These are phyloP conservation scores for Pantherophis guttatus DNA, from an alignment of 2,113 vertebrate genomes.

Conservation along the genomic window DNA sequence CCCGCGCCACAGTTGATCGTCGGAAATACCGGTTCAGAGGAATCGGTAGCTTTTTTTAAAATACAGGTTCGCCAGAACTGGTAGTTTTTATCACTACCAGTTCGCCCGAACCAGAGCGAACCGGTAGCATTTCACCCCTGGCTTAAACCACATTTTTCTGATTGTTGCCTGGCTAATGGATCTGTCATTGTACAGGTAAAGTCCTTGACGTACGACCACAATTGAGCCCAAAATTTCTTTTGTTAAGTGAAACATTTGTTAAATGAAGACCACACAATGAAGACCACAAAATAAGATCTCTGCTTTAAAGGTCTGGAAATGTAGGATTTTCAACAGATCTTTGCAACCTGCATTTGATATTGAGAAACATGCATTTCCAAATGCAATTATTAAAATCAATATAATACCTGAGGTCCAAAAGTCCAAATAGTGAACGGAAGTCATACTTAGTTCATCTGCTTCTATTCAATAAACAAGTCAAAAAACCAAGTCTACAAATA, in stretches of 20 bases:
- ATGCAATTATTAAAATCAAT: conserved; percentile 1
- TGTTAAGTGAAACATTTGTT: too few relatives aligned
- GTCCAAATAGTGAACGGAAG: not conserved
- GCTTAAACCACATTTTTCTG: too few relatives aligned
- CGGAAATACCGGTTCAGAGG: too few relatives aligned
- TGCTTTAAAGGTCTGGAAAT: conserved; percentile 36
- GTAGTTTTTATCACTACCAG: too few relatives aligned
- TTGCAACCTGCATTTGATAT: conserved; percentile 35
- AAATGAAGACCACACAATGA: not conserved
- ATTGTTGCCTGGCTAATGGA: not conserved
- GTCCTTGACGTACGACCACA: too few relatives aligned
- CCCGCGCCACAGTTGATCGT: too few relatives aligned
- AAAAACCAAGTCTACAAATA: not conserved
- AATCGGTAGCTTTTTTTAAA: too few relatives aligned
- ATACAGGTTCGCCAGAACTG: too few relatives aligned
- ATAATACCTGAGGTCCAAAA: not conserved
- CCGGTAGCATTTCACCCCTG: too few relatives aligned
- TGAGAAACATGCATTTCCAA: conserved; percentile 18
- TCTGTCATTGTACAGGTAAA: not conserved
- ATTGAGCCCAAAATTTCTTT: too few relatives aligned
- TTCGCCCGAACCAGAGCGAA: too few relatives aligned
- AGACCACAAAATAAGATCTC: not conserved
- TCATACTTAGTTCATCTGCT: not conserved
- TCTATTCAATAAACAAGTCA: not conserved
- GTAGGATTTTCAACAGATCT: conserved; percentile 52